Evolutionary conservation across 2,888 invertebrate species (phyloP).

Genomic region (Zaprionus bogoriensis): DNA sequence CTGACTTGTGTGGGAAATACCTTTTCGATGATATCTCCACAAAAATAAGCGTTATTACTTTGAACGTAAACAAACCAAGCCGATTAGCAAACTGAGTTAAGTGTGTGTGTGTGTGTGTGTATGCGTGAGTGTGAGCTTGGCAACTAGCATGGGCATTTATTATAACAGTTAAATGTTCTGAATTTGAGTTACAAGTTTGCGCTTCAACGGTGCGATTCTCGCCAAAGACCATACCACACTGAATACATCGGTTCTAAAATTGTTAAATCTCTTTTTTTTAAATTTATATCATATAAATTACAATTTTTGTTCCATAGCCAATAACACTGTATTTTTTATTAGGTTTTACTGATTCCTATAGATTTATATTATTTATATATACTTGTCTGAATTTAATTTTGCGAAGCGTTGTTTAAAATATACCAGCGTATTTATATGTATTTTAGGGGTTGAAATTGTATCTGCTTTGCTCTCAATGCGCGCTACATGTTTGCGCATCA

Average conservation of each 20-base stretch:
- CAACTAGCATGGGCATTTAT: too few species aligned
- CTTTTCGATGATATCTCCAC: too few species aligned
- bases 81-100: not conserved
- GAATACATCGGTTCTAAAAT: constrained; percentile 25
- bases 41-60: not conserved
- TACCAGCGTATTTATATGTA: too few species aligned
- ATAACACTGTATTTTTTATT: too few species aligned
- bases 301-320: too few species aligned
- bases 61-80: not conserved
- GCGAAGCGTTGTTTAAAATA: too few species aligned
- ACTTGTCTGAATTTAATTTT: too few species aligned
- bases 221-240: constrained; percentile 32
- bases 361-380: too few species aligned
- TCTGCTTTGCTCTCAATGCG: too few species aligned
- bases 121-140: too few species aligned
- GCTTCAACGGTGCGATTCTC: not conserved
- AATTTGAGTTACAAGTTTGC: not conserved
- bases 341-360: too few species aligned
- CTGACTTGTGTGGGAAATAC: not conserved
- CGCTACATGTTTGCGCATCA: not conserved
- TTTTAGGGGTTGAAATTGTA: too few species aligned
- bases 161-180: not conserved
- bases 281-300: not conserved
- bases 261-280: not conserved
- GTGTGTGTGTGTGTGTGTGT: not conserved